phyloP scores from a whole-genome alignment of 2,113 vertebrate genomes.

The Rallus limicola region DNA sequence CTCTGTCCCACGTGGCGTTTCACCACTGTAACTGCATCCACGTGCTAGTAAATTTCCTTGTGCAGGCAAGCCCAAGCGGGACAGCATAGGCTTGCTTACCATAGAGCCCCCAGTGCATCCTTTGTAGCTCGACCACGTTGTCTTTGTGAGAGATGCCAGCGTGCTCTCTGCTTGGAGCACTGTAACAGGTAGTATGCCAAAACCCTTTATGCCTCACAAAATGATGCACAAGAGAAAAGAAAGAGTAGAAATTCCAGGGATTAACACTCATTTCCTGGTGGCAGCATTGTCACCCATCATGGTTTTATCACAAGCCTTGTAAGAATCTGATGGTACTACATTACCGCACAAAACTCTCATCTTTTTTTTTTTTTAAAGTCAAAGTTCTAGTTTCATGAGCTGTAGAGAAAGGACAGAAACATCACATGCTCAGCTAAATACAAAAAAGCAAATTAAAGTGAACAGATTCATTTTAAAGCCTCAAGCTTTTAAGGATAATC shows the following conservation, averaged over 20 bases:
- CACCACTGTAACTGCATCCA: constrained; percentile 19
- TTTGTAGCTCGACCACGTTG: background rate
- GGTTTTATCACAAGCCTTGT: background rate
- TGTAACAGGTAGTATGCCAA: background rate
- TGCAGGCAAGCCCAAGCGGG: background rate
- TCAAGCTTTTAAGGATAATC: background rate
- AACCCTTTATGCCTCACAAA: background rate
- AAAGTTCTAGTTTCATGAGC: background rate
- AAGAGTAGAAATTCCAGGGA: background rate
- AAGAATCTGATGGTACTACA: background rate
- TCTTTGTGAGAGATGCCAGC: background rate
- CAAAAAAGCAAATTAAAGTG: background rate
- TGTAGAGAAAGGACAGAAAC: background rate
- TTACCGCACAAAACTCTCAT: background rate
- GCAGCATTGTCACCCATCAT: background rate
- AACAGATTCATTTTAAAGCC: background rate
- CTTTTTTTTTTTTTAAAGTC: background rate
- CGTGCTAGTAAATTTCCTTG: background rate
- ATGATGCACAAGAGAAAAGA: background rate
- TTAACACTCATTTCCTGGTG: constrained; percentile 3
- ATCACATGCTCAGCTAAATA: background rate
- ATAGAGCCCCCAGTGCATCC: background rate
- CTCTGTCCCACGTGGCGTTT: background rate
- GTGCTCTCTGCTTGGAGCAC: background rate
- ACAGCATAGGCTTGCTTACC: background rate